Base-by-base conservation (phyloP, 92 coral and sea anemone genomes). In the Palythoa grandis region DNA sequence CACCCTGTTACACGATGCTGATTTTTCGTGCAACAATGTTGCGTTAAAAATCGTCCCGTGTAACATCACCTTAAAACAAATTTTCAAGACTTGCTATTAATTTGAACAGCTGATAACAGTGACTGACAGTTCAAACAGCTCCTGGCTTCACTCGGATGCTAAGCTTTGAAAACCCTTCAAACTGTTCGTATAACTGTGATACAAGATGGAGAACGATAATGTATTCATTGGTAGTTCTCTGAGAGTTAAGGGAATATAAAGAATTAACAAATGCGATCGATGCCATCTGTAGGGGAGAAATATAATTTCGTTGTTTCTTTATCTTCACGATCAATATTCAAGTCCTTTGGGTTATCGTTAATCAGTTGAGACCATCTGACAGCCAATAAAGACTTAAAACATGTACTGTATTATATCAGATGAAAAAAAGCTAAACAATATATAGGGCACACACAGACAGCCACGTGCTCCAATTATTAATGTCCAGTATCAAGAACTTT, bases 121-220 rank as follows among this genome's bases (percentile, higher is more conserved):
- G 2, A 52, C 70, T 77, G 82, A 24, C 68, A 77, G 17, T 39
- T 56, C 16, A 66, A 77, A 77, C 70, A 77, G 82, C 25, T 66
- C 52, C 47, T 63, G 17, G 14, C 68, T 77, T 61, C 82, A 77
- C 15, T 77, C 43, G 54, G 48, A 17, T 29, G 35, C 7, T 52
- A 77, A n/a, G 37, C 24, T 39, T 77, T 57, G 82, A 77, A 53
- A 77, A 11, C 70, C 5, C 52, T 35, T 25, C 58, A 35, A 56
- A 77, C 82, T 23, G 15, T 25, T 29, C 52, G 19, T 14, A 54
- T 19, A 24, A 77, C 4, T 14, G 3, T 3, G 16, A 10, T 57
- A 57, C 19, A 13, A 72, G 19, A 6, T 37, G 52, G 48, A 50
- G 11, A 38, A 47, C 15, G 5, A 72, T 5, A 43, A 43, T 43